Conservation (phyloP, 2,797 vertebrate species). For the Eupleurogrammus muticus region DNA sequence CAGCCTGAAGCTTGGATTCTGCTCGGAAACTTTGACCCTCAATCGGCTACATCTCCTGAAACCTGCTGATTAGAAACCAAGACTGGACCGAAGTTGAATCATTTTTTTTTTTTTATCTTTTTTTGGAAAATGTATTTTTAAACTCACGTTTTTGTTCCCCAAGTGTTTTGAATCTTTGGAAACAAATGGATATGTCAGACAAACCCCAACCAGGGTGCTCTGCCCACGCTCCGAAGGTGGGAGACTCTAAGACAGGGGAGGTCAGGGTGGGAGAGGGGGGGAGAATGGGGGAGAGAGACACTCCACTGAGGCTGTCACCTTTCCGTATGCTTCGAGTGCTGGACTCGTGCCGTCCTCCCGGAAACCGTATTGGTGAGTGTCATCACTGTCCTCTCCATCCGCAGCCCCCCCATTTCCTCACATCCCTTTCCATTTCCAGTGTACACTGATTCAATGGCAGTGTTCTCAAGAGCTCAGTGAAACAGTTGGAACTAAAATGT, state of each 20-base stretch:
- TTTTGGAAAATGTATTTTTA: slow-evolving; percentile 22
- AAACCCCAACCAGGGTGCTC: slow-evolving; percentile 54
- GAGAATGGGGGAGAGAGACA: slow-evolving; percentile 73
- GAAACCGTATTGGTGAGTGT: slow-evolving; percentile 82
- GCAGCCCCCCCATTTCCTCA: neutral
- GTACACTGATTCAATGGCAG: neutral
- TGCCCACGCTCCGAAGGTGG: slow-evolving; percentile 44
- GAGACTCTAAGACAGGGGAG: slow-evolving; percentile 62
- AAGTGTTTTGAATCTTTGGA: slow-evolving; percentile 17
- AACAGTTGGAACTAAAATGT: neutral
- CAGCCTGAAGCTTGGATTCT: slow-evolving; percentile 35
- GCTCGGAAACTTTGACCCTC: slow-evolving; percentile 17
- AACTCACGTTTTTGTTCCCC: slow-evolving; percentile 13
- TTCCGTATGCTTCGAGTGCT: slow-evolving; percentile 83
- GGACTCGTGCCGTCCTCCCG: slow-evolving; percentile 79
- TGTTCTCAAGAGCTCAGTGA: neutral
- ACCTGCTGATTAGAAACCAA: slow-evolving; percentile 17
- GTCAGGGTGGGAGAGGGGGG: slow-evolving; percentile 60
- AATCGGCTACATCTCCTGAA: slow-evolving; percentile 22
- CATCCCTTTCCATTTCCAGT: neutral
- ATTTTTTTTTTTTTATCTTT: neutral
- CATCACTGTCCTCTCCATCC: slow-evolving; percentile 5
- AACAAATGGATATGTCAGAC: slow-evolving; percentile 59
- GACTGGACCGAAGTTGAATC: slow-evolving; percentile 25
- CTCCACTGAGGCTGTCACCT: slow-evolving; percentile 78